Conservation (phyloP, 2,888 invertebrate genomes). For the Athalia rosae region DNA sequence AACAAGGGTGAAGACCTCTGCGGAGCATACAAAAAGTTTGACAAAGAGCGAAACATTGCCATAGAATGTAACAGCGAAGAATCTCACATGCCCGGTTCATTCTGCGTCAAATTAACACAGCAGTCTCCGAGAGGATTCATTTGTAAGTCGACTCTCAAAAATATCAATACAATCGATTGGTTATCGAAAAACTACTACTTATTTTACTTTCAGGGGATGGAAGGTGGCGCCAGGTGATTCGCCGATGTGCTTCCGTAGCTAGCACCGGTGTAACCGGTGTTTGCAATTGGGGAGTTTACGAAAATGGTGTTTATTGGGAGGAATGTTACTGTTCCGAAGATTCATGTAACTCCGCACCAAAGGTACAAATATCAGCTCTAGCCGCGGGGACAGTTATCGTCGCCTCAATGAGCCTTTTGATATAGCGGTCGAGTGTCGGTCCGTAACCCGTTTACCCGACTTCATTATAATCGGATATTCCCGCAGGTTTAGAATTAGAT, state of each 20-base stretch:
- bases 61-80: conserved; percentile 97
- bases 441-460: too few relatives aligned
- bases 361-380: conserved; percentile 12
- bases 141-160: conserved; percentile 81
- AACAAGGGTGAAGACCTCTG: conserved; percentile 89
- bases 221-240: conserved; percentile 92
- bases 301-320: conserved; percentile 97
- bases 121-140: conserved; percentile 96
- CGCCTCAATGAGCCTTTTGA: conserved; percentile 26
- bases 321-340: conserved; percentile 96
- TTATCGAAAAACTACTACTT: not conserved
- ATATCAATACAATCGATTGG: not conserved
- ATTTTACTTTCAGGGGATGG: conserved; percentile 88
- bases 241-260: conserved; percentile 92
- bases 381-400: not conserved
- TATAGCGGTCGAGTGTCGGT: not conserved
- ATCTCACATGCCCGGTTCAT: conserved; percentile 94
- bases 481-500: too few relatives aligned
- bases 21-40: conserved; percentile 91
- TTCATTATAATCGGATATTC: too few relatives aligned
- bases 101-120: conserved; percentile 95
- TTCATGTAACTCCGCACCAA: conserved; percentile 82
- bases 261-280: conserved; percentile 95
- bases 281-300: conserved; percentile 96
- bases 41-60: conserved; percentile 89